Conservation (phyloP, 2,113 vertebrate genomes). For the Pseudopipra pipra region DNA sequence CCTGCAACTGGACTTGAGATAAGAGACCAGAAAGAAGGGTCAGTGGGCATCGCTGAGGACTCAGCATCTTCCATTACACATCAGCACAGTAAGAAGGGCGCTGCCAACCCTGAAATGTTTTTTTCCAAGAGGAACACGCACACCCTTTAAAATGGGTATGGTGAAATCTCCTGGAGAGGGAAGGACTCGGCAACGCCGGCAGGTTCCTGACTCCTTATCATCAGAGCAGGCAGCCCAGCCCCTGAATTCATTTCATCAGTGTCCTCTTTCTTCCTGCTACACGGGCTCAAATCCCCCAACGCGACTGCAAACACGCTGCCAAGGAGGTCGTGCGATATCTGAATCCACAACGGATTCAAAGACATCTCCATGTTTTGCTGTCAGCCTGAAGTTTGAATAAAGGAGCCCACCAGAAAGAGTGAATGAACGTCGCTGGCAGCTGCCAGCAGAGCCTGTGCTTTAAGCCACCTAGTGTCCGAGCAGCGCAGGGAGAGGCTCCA, state of each 20-base stretch:
- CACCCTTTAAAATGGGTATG: not conserved
- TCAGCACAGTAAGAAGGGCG: not conserved
- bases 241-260: not conserved
- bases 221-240: not conserved
- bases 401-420: slow-evolving; percentile 48
- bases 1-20: not conserved
- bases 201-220: not conserved
- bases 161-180: not conserved
- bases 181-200: not conserved
- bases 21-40: not conserved
- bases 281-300: not conserved
- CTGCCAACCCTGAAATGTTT: not conserved
- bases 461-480: slow-evolving; percentile 78
- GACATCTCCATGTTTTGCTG: not conserved
- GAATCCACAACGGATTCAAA: not conserved
- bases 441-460: not conserved
- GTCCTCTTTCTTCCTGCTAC: not conserved
- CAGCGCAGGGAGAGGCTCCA: not conserved
- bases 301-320: not conserved
- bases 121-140: not conserved
- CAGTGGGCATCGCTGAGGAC: not conserved
- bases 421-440: not conserved
- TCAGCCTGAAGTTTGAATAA: not conserved
- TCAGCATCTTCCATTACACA: not conserved
- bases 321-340: not conserved